Percentiles rank a stretch among this genome's conserved stretches.
Evolutionary conservation across 2,888 invertebrate species (phyloP).

Genomic region (Aleiodes alternator): DNA sequence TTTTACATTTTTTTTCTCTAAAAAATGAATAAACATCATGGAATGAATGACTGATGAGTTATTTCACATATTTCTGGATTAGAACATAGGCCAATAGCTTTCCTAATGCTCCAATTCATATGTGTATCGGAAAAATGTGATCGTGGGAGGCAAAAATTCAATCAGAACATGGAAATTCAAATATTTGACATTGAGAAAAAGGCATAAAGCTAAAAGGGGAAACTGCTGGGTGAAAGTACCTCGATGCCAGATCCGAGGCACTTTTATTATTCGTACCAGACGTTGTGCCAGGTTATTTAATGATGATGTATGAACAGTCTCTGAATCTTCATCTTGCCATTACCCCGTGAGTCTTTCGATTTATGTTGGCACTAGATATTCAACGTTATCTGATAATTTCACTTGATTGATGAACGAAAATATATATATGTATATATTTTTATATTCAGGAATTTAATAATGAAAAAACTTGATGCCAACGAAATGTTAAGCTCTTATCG

Average conservation of each 20-base stretch:
- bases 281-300: not conserved
- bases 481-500: not conserved
- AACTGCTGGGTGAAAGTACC: not conserved
- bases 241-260: not conserved
- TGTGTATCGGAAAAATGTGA: no score
- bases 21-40: no score
- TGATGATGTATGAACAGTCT: not conserved
- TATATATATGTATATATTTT: not conserved
- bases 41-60: no score
- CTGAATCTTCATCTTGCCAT: constrained; percentile 3
- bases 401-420: not conserved
- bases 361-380: not conserved
- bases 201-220: no score
- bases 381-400: not conserved
- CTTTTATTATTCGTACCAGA: not conserved
- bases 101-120: no score
- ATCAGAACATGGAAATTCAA: no score
- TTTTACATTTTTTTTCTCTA: no score
- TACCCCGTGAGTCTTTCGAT: not conserved
- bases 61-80: no score
- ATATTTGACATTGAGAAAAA: no score
- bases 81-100: no score
- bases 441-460: not conserved
- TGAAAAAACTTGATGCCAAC: not conserved
- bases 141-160: no score